phyloP scores from a whole-genome alignment of 2,797 vertebrate genomes.

The Pseudochromis fuscus region DNA sequence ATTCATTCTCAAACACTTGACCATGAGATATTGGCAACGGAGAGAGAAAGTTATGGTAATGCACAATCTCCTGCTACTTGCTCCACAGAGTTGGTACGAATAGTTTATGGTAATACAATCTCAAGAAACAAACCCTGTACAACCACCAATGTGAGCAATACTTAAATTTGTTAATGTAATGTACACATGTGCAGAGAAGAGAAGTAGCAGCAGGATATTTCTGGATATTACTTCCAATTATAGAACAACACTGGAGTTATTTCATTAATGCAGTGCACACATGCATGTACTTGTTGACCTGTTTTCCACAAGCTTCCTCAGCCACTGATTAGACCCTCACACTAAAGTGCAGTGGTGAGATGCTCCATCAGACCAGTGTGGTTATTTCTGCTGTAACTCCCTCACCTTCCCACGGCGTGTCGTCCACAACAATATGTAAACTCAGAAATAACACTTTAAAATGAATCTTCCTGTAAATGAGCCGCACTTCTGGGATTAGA shows the following conservation, averaged over 20 bases:
- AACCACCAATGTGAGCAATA: background rate
- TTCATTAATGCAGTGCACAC: background rate
- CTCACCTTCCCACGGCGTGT: too few relatives aligned
- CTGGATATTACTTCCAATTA: too few relatives aligned
- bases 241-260: too few relatives aligned
- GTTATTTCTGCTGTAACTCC: background rate
- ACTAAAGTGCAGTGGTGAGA: background rate
- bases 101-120: background rate
- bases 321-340: background rate
- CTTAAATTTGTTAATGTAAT: background rate
- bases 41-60: background rate
- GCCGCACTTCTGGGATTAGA: background rate
- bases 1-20: constrained; percentile 38
- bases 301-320: background rate
- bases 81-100: background rate
- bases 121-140: background rate
- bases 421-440: too few relatives aligned
- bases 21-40: constrained; percentile 7
- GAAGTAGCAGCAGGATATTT: background rate
- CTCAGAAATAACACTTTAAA: background rate
- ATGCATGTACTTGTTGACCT: background rate
- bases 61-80: background rate
- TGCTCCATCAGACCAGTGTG: background rate
- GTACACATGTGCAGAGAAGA: background rate
- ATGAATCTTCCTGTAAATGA: background rate